Evolutionary conservation across 2,113 vertebrate species (phyloP), one percentile per base, ranked within the genome.

Genomic region (Mormoops blainvillei): DNA sequence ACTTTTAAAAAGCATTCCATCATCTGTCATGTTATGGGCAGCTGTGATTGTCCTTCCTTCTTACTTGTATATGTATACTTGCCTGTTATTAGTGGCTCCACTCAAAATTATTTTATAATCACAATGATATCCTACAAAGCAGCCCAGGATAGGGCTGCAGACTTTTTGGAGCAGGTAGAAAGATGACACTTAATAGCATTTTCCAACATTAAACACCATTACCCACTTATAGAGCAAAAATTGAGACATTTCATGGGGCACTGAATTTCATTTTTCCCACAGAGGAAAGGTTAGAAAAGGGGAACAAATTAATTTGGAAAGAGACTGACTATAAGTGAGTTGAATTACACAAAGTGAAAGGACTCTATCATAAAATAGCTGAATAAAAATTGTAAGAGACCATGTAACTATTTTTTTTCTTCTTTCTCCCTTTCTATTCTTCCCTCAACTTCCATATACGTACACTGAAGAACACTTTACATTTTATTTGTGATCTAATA

Each of bases 251-350:
- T 92, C 18, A 78, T 43, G n/a, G 18, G 36, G 2, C 48, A 36
- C 7, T 45, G 16, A 61, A 82, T 95, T 89, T 36, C 88, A 38
- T 33, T 90, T 93, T 94, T 77, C 50, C 95, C 61, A 45, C 24
- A 90, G 15, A 4, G 28, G 31, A 89, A 71, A 86, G 18, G 43
- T 78, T 16, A 88, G 58, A 80, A 81, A 58, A 93, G 52, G 48
- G 20, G 33, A 85, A 11, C 20, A 91, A 89, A 94, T 91, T 87
- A 52, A 87, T 95, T 91, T 92, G 73, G 58, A 93, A 87, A 89
- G 33, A 91, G 31, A 96, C 5, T n/a, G 74, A 33, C 31, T 50
- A 58, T 71, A 80, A 93, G 89, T 84, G 52, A 71, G 12, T 48
- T 41, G 18, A 95, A 74, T 80, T 89, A 91, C 81, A 81, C 18